These are phyloP conservation scores for Sebastes schlegelii DNA, from an alignment of 2,113 vertebrate species.

Conservation along the genomic window DNA sequence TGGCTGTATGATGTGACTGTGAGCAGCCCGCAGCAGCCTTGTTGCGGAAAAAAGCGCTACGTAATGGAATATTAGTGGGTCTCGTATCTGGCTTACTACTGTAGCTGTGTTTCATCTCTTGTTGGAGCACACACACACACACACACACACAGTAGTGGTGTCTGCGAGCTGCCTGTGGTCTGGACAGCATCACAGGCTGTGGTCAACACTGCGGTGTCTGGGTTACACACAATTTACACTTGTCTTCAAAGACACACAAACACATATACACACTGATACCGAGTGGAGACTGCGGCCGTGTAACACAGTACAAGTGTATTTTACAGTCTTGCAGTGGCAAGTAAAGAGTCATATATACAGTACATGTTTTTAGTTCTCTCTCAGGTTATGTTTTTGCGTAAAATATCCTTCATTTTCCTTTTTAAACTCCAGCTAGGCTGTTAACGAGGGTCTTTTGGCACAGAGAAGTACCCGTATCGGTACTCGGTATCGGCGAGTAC, in stretches of 20 bases:
- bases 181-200: conserved; percentile 77
- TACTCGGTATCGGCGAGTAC: too few species aligned
- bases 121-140: conserved; percentile 44
- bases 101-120: conserved; percentile 76
- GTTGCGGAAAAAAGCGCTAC: conserved; percentile 76
- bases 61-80: conserved; percentile 86
- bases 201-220: conserved; percentile 70
- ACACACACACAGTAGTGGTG: conserved; percentile 67
- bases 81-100: conserved; percentile 81
- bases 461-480: too few species aligned
- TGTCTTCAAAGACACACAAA: conserved; percentile 60
- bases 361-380: not conserved
- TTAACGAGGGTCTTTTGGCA: too few species aligned
- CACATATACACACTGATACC: conserved; percentile 32
- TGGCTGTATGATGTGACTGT: conserved; percentile 61
- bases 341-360: conserved; percentile 11
- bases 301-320: conserved; percentile 28
- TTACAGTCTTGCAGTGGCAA: conserved; percentile 27
- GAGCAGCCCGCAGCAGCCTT: conserved; percentile 63
- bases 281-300: conserved; percentile 32
- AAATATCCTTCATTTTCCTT: too few species aligned
- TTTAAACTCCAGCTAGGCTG: not conserved
- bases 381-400: not conserved
- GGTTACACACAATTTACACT: conserved; percentile 78
- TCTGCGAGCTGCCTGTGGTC: conserved; percentile 72